Evolutionary conservation across 2,797 vertebrate genomes (phyloP).

Genomic region (Notamacropus eugenii): DNA sequence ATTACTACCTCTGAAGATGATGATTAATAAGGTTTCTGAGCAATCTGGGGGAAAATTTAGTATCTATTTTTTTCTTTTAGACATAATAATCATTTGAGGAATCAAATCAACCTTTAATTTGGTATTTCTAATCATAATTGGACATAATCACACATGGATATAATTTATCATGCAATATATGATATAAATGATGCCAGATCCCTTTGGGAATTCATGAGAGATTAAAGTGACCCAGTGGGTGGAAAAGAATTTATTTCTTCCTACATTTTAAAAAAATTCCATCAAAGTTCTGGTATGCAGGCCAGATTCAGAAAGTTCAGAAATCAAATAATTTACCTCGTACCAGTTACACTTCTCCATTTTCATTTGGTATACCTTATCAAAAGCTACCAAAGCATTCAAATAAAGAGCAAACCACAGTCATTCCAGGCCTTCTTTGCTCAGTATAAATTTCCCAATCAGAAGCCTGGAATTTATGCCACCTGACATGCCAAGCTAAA

Average conservation of each 20-base stretch:
- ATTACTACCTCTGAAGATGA: constrained; percentile 11
- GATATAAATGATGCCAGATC: constrained; percentile 73
- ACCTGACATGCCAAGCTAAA: background rate
- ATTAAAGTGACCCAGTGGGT: constrained; percentile 76
- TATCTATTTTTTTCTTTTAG: background rate
- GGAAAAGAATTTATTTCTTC: constrained; percentile 67
- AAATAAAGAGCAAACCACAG: constrained; percentile 46
- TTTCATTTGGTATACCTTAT: constrained; percentile 15
- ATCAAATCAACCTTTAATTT: constrained; percentile 49
- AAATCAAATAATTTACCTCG: background rate
- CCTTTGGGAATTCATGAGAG: constrained; percentile 71
- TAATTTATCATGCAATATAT: constrained; percentile 69
- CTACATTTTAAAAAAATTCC: constrained; percentile 31
- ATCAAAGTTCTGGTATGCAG: constrained; percentile 78
- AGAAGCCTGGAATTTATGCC: constrained; percentile 46
- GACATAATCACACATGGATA: constrained; percentile 27
- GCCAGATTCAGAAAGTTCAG: background rate
- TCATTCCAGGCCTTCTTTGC: constrained; percentile 13
- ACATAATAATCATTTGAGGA: constrained; percentile 33
- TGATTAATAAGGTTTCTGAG: constrained; percentile 39
- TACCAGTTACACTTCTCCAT: constrained; percentile 9
- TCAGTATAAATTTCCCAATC: constrained; percentile 34
- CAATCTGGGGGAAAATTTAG: background rate
- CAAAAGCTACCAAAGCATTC: constrained; percentile 24
- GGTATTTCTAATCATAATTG: constrained; percentile 55